Evolutionary conservation across 2,113 vertebrate species (phyloP).

Genomic region (Suricata suricatta): DNA sequence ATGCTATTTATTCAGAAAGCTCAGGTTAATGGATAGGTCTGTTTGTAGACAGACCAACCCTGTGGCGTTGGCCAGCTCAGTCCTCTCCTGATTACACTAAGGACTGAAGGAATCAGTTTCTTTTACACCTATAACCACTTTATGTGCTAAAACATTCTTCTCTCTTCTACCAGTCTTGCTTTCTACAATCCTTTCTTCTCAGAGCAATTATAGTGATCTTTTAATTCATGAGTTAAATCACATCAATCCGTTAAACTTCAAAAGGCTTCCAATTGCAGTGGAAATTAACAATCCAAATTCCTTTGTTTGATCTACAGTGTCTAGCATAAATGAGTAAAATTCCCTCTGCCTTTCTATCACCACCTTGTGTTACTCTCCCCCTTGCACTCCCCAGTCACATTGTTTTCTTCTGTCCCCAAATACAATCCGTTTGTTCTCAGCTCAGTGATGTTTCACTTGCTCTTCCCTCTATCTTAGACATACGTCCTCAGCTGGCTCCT

Average conservation of each 20-base stretch:
- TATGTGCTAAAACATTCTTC: background rate
- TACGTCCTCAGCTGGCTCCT: background rate
- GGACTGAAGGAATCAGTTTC: background rate
- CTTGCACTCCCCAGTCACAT: background rate
- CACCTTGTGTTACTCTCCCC: background rate
- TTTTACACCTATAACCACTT: background rate
- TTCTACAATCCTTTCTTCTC: constrained; percentile 7
- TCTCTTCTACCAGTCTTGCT: background rate
- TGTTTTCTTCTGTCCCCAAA: background rate
- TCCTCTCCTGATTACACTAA: background rate
- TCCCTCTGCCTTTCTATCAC: background rate
- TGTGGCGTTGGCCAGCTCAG: background rate
- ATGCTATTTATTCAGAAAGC: background rate
- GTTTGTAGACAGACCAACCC: background rate
- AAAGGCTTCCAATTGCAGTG: background rate
- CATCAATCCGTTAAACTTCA: background rate
- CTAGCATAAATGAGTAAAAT: background rate
- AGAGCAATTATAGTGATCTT: background rate
- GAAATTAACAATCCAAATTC: background rate
- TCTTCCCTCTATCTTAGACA: background rate
- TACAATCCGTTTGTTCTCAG: background rate
- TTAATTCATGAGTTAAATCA: constrained; percentile 30
- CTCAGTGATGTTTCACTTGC: background rate
- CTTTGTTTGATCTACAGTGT: background rate
- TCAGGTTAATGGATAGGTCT: background rate